Evolutionary conservation across 2,113 vertebrate species (phyloP), one percentile per base, ranked within the genome.

Genomic region (Leiothrix lutea): DNA sequence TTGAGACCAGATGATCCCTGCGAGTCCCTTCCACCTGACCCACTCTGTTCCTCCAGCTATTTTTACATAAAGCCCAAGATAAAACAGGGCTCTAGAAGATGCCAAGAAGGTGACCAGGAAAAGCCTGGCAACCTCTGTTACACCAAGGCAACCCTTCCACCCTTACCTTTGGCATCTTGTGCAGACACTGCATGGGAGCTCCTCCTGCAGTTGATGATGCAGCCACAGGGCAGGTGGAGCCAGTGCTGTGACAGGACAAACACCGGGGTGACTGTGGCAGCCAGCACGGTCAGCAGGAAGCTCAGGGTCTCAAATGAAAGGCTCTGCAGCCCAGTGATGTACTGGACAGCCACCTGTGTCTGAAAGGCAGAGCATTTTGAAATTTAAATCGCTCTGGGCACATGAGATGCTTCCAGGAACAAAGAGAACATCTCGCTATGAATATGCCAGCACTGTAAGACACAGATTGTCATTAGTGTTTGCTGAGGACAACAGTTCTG

Each of bases 161-260:
- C 96, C 98, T 97, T 95, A 99, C 98, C 78, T 86, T 86, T 97
- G 84, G 73, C 69, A 33, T 98, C 97, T 29, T 97, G 97, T 3
- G 98, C 96, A 25, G 92, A 66, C 51, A 94, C 90, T 2, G 95
- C 48, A 10, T 60, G 88, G 2, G 96, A 31, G 29, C 95, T 97
- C 91, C 90, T 98, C 77, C 97, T 97, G 97, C 99, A 99, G 79
- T 99, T 99, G 97, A 99, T 99, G 97, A 99, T 98, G 97, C 99
- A 99, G 92, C 99, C 99, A 18, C 99, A 99, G 42, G 99, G 99
- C 95, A 99, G 97, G 96, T 99, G 99, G 86, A 98, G 97, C 99
- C 99, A 99, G 91, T 96, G 98, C 94, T 99, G 98, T 5, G 99
- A 99, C 92, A 99, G 97, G 88, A 99, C 96, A n/a, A 99, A 99